Base-by-base conservation (phyloP, 2,888 invertebrate genomes). In the Fragum sueziense region DNA sequence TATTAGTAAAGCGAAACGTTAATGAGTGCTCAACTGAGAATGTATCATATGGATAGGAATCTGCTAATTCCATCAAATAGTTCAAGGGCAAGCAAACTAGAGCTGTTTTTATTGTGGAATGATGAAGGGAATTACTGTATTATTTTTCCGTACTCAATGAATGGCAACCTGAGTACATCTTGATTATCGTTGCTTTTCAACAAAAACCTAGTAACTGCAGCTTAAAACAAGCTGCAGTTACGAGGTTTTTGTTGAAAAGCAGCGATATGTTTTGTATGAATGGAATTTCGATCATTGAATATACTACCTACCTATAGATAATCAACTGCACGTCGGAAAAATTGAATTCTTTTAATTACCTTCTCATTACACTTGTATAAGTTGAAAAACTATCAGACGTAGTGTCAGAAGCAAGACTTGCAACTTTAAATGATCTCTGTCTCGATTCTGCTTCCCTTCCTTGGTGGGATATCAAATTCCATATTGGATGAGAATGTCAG, bases 201-300 rank as follows among this genome's bases (percentile, higher is more conserved):
- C n/a, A n/a, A n/a, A n/a, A n/a, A n/a, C n/a, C n/a, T n/a, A n/a
- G n/a, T n/a, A n/a, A n/a, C n/a, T n/a, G n/a, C n/a, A n/a, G n/a
- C n/a, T n/a, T n/a, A n/a, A n/a, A n/a, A n/a, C n/a, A n/a, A n/a
- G n/a, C n/a, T n/a, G n/a, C n/a, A n/a, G n/a, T n/a, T n/a, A n/a
- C n/a, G n/a, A n/a, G n/a, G n/a, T n/a, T n/a, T n/a, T n/a, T n/a
- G n/a, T n/a, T n/a, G n/a, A n/a, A n/a, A n/a, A n/a, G n/a, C n/a
- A n/a, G n/a, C 17, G 17, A 57, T 27, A 57, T 57, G 14, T 57
- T 57, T 57, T 57, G 22, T 27, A 25, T 27, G 22, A 25, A 25
- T 57, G 57, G 27, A 57, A 57, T 57, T 27, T 57, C 27, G 22
- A 27, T 57, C 7, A 25, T 57, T 57, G 57, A 57, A 57, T 41